These are phyloP conservation scores for Octodon degus DNA, from an alignment of 2,113 vertebrate species.

Conservation along the genomic window DNA sequence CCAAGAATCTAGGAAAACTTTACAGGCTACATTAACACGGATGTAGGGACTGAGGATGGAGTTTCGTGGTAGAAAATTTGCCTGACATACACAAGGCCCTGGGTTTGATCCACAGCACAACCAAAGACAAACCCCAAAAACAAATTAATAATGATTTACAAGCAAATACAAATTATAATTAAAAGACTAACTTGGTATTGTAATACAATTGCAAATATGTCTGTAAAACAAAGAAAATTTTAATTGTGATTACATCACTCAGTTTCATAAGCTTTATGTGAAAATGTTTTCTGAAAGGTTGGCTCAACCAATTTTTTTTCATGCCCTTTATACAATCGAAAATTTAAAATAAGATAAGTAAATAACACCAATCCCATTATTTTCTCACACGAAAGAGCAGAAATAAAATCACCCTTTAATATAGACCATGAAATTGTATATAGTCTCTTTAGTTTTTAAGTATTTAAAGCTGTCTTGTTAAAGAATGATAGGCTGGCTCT, in stretches of 20 bases:
- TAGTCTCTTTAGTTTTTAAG: slow-evolving; percentile 22
- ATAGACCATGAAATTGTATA: slow-evolving; percentile 1
- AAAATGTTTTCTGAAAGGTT: neutral
- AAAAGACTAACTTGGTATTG: slow-evolving; percentile 3
- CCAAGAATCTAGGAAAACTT: neutral
- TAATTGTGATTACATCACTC: slow-evolving; percentile 15
- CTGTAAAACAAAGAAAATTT: slow-evolving; percentile 1
- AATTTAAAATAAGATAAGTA: slow-evolving; percentile 45
- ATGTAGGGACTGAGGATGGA: neutral
- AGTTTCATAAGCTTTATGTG: slow-evolving; percentile 36
- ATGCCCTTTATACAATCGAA: neutral
- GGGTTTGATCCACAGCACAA: no score
- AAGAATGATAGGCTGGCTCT: slow-evolving; percentile 16
- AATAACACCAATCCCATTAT: neutral
- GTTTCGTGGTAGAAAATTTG: no score
- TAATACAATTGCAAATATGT: neutral
- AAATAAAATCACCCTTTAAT: neutral
- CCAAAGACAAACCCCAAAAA: no score
- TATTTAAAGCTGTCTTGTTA: neutral
- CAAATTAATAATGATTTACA: neutral
- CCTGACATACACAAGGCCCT: no score
- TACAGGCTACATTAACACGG: slow-evolving; percentile 10
- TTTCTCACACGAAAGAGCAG: neutral
- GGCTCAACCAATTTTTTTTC: slow-evolving; percentile 6
- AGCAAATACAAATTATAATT: neutral